phyloP scores from a whole-genome alignment of 2,888 invertebrate species.

The Nasonia oneida region DNA sequence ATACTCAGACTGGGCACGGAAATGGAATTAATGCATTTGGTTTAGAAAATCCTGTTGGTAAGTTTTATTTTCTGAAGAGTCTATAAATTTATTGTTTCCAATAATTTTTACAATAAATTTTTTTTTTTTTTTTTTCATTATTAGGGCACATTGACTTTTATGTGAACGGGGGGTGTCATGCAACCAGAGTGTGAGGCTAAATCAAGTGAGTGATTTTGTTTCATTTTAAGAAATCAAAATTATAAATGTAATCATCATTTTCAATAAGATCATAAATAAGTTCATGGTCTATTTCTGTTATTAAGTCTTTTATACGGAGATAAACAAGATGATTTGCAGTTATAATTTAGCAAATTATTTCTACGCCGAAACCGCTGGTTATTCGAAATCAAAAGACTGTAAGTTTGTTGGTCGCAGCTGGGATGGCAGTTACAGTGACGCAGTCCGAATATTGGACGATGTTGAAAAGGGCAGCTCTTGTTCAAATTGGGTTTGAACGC shows the following conservation, averaged over 20 bases:
- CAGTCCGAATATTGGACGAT: neutral
- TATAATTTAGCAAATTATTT: constrained; percentile 82
- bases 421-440: neutral
- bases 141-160: constrained; percentile 13
- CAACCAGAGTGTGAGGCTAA: neutral
- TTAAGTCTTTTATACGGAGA: neutral
- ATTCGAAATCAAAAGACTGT: neutral
- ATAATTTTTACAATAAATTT: neutral
- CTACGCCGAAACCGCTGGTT: constrained; percentile 81
- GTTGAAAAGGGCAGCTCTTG: neutral
- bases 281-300: neutral
- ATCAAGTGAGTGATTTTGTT: neutral
- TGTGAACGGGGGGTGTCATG: neutral
- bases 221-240: neutral
- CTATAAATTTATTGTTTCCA: neutral
- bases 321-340: constrained; percentile 81
- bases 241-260: neutral
- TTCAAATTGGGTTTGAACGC: neutral
- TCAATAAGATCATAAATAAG: neutral
- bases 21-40: neutral
- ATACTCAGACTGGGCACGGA: constrained; percentile 76
- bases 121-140: neutral
- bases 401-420: constrained; percentile 13
- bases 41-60: neutral
- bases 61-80: neutral